Evolutionary conservation across 2,888 invertebrate species (phyloP).

Genomic region (Odontocolon sp.): DNA sequence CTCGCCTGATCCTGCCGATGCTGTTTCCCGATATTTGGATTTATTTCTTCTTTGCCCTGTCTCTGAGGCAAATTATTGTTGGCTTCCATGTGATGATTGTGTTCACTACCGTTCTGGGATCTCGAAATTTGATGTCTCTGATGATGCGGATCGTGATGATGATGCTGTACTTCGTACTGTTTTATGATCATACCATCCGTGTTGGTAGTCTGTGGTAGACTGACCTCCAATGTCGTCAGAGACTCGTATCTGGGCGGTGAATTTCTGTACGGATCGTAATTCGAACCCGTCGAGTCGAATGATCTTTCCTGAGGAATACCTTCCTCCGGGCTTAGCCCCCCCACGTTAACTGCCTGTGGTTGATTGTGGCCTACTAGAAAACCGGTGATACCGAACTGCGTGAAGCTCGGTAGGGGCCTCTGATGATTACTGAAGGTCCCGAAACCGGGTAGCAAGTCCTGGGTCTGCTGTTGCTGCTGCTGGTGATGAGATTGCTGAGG

Average conservation of each 20-base stretch:
- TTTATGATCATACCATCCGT: slow-evolving; percentile 68
- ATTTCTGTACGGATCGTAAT: slow-evolving; percentile 67
- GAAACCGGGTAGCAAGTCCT: slow-evolving; percentile 73
- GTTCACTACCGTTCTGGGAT: slow-evolving; percentile 30
- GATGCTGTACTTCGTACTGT: slow-evolving; percentile 62
- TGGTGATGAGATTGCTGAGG: slow-evolving; percentile 62
- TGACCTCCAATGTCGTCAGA: slow-evolving; percentile 62
- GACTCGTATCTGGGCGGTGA: slow-evolving; percentile 72
- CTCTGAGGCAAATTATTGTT: slow-evolving; percentile 72
- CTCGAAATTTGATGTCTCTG: slow-evolving; percentile 31
- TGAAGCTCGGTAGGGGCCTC: slow-evolving; percentile 85
- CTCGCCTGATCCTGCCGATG: slow-evolving; percentile 8
- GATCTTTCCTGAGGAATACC: slow-evolving; percentile 81
- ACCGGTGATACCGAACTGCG: slow-evolving; percentile 84
- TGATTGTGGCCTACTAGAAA: slow-evolving; percentile 82
- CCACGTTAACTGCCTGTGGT: slow-evolving; percentile 88
- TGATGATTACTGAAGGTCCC: slow-evolving; percentile 76
- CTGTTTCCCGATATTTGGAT: slow-evolving; percentile 67
- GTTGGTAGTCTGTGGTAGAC: slow-evolving; percentile 60
- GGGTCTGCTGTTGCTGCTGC: slow-evolving; percentile 67
- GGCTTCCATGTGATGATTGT: slow-evolving; percentile 65
- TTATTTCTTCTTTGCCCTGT: slow-evolving; percentile 70
- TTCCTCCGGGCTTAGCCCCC: slow-evolving; percentile 87
- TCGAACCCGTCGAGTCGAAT: slow-evolving; percentile 75
- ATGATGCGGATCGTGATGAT: slow-evolving; percentile 39